Conservation (phyloP, 2,888 invertebrate genomes). For the Beris morrisii region DNA sequence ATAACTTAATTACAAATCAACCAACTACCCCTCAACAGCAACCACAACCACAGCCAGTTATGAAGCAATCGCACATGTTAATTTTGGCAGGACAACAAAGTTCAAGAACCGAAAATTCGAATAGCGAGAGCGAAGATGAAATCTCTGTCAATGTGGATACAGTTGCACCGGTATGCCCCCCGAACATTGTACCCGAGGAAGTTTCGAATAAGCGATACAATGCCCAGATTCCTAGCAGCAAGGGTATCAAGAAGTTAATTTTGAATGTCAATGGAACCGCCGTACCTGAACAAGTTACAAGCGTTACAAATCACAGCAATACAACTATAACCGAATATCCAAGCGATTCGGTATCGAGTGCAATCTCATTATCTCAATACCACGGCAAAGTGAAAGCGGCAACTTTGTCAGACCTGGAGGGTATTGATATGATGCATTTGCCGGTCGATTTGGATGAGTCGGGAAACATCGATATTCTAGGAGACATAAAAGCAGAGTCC, state of each 20-base stretch:
- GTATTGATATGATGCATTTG: constrained; percentile 75
- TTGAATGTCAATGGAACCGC: constrained; percentile 30
- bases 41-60: neutral
- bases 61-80: too few relatives aligned
- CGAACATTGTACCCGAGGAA: neutral
- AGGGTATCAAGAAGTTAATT: constrained; percentile 25
- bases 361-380: constrained; percentile 31
- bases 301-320: neutral
- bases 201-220: neutral
- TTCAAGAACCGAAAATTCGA: constrained; percentile 16
- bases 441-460: constrained; percentile 73
- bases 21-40: constrained; percentile 20
- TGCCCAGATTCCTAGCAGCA: neutral
- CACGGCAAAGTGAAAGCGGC: constrained; percentile 48
- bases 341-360: neutral
- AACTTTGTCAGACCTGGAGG: constrained; percentile 60
- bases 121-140: constrained; percentile 32
- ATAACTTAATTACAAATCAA: neutral
- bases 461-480: constrained; percentile 58
- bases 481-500: constrained; percentile 57
- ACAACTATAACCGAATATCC: neutral
- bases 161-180: constrained; percentile 2
- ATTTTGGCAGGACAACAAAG: constrained; percentile 5
- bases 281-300: constrained; percentile 13
- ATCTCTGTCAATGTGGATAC: constrained; percentile 15